phyloP scores from a whole-genome alignment of 2,797 vertebrate genomes.

The Falco rusticolus region DNA sequence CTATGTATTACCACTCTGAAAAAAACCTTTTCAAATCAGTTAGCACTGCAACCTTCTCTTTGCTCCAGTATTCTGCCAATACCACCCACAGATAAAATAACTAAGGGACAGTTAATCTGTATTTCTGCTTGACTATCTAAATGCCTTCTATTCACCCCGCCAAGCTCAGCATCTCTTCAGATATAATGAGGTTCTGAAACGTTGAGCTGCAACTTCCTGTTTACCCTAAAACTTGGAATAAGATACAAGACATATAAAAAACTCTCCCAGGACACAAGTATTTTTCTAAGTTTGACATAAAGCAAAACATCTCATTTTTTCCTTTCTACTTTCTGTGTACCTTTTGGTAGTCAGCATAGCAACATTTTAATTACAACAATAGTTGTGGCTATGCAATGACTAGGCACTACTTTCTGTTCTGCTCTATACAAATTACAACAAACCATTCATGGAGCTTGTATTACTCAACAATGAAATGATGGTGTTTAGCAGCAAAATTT shows the following conservation, averaged over 20 bases:
- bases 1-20: neutral
- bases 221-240: neutral
- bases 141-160: neutral
- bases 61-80: neutral
- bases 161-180: neutral
- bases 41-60: neutral
- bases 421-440: neutral
- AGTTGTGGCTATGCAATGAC: neutral
- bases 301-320: rapidly evolving
- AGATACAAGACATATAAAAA: neutral
- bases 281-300: neutral
- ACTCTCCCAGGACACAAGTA: neutral
- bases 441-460: neutral
- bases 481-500: neutral
- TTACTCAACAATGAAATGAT: neutral
- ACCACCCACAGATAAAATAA: neutral
- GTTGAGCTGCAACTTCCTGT: neutral
- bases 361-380: neutral
- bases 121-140: neutral
- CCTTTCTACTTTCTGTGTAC: neutral
- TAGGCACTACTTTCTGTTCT: neutral
- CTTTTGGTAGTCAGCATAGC: neutral
- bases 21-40: neutral
- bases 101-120: neutral
- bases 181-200: neutral